Base-by-base conservation (phyloP, 2,797 vertebrate genomes). In the Platyrinchus mystaceus region DNA sequence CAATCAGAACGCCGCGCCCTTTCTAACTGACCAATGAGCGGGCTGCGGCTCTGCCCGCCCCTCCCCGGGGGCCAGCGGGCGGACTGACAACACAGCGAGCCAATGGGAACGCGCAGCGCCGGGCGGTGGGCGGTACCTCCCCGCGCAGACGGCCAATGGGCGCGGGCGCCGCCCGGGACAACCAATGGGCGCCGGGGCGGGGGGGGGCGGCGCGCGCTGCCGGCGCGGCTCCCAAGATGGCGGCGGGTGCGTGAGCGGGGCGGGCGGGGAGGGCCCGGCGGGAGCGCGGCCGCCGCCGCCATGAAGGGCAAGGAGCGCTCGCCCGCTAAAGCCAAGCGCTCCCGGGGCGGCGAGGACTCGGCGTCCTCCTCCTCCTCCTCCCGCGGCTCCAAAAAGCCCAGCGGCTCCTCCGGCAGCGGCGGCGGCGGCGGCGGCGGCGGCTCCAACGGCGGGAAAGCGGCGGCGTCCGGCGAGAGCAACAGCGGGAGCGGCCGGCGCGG, bases 231-330 rank as follows among this genome's bases (percentile, higher is more conserved):
- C 96, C 96, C 97, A 98, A 98, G 97, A 98, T 98, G 98, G 98
- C 98, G 97, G 96, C 90, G 94, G 95, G 96, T 97, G 97, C 97
- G 97, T 98, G 97, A 96, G 96, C 95, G 97, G 94, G 96, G 96
- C 94, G 89, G 89, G 71, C 94, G 95, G 97, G 92, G 94, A 64
- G 94, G 94, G 95, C 79, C 96, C 95, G 91, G 94, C 93, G 73
- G 87, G 76, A 74, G 88, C 76, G 63, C 87, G 70, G 87, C 96
- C 94, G 95, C 73, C 90, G 93, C 94, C 74, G 90, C 97, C 93
- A 99, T 99, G 99, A 99, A 99, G 98, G 99, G 99, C 90, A 99
- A 99, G 97, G 99, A 99, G 97, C 99, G 99, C 96, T 99, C 99
- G 63, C 99, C 99, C 69, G 98, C 99, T 73, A 99, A 99, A 97